phyloP scores from a whole-genome alignment of 1,140 invertebrate genomes.

The Trigoniulus corallinus region DNA sequence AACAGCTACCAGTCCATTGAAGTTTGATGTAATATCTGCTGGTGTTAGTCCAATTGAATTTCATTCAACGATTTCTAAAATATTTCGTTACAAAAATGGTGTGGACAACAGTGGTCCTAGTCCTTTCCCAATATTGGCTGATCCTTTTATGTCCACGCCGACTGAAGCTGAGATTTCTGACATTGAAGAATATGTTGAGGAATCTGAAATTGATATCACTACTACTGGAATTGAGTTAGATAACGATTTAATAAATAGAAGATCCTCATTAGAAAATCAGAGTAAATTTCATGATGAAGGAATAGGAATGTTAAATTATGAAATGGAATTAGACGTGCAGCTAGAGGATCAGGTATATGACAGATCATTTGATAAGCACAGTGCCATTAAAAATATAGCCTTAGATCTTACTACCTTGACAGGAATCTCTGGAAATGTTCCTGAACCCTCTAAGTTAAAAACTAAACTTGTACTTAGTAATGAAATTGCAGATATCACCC shows the following conservation, averaged over 20 bases:
- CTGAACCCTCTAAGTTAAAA: neutral
- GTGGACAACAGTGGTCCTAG: constrained; percentile 7
- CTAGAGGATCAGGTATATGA: neutral
- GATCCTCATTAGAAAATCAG: too few species aligned
- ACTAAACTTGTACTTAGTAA: neutral
- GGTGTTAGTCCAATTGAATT: constrained; percentile 30
- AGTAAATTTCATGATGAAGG: neutral
- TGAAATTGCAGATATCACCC: neutral
- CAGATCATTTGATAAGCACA: too few species aligned
- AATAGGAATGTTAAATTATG: neutral
- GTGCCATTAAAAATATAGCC: too few species aligned
- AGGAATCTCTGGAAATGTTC: neutral
- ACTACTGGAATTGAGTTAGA: neutral
- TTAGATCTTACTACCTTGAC: too few species aligned
- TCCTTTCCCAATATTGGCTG: constrained; percentile 10
- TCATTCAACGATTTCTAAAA: constrained; percentile 11
- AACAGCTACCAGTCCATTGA: constrained; percentile 21
- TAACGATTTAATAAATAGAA: neutral
- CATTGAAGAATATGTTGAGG: neutral
- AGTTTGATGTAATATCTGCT: constrained; percentile 30
- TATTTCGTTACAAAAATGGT: constrained; percentile 9
- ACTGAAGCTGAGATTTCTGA: neutral
- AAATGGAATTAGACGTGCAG: neutral
- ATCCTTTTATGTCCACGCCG: neutral
- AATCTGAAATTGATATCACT: neutral